Base-by-base conservation (phyloP, 2,888 invertebrate genomes). In the Abrostola triplasia region DNA sequence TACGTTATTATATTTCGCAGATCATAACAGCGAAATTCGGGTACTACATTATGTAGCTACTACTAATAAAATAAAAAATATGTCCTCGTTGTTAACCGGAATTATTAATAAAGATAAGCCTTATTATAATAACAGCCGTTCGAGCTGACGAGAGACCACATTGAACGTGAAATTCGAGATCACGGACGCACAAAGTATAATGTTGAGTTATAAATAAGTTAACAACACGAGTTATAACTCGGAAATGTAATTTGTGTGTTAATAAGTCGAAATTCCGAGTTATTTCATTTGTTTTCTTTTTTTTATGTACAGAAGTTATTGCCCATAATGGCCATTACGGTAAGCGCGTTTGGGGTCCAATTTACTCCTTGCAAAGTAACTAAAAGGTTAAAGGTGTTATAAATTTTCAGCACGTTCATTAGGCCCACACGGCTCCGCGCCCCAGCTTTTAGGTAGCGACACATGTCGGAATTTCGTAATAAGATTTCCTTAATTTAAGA, bases 391-490 rank as follows among this genome's bases (percentile, higher is more conserved):
- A 89, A 86, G 89, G 90, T 87, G 90, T 90, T 93, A 90, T 93
- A 94, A 93, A 94, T 94, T 93, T 91, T 87, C 88, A 87, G 88
- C 90, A 89, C 90, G 91, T 93, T 94, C 92, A 93, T 94, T 93
- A 93, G 90, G 86, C 87, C 78, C 82, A 78, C 85, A 83, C 83
- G 81, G 85, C 84, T 85, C 85, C 84, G 79, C 89, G 88, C 88
- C 84, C 84, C 79, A 82, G 90, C 92, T 92, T 90, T 92, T 90
- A 92, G 87, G 80, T 83, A 81, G 81, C 89, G 89, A 92, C 92
- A 92, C 92, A 91, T 91, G 92, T 91, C 80, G 93, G 93, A 92
- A 93, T 94, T 93, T 93, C 86, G 88, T 93, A 93, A 93, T 94
- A 93, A 92, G 90, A 91, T 93, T 93, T 92, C 86, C 92, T 90